Evolutionary conservation across 2,888 invertebrate genomes (phyloP).

Genomic region (Mellilla xanthometata): DNA sequence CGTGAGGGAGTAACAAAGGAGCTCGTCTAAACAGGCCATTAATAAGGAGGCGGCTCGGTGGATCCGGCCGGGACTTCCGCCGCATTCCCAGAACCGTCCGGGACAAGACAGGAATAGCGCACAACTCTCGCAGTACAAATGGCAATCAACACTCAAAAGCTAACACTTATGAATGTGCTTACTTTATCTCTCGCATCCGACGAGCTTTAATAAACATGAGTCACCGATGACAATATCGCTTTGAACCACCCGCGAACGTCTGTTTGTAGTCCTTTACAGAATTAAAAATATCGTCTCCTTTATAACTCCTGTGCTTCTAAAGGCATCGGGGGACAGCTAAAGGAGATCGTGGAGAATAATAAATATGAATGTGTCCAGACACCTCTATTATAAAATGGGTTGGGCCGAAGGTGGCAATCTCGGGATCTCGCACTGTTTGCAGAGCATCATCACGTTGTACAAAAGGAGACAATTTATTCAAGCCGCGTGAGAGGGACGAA

Average conservation of each 20-base stretch:
- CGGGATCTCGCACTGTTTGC: constrained; percentile 44
- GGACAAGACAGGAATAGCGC: constrained; percentile 77
- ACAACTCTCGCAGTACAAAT: constrained; percentile 52
- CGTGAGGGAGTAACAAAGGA: constrained; percentile 78
- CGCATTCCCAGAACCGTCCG: constrained; percentile 72
- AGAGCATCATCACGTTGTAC: constrained; percentile 58
- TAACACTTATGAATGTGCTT: constrained; percentile 28
- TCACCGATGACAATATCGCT: constrained; percentile 26
- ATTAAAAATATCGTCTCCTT: constrained; percentile 26
- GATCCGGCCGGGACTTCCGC: constrained; percentile 73
- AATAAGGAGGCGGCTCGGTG: constrained; percentile 76
- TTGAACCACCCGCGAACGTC: constrained; percentile 27
- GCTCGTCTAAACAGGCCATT: constrained; percentile 79
- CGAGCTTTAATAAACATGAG: constrained; percentile 28
- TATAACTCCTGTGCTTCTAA: constrained; percentile 35
- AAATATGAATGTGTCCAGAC: constrained; percentile 45
- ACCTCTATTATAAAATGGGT: constrained; percentile 52
- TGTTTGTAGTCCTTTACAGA: constrained; percentile 17
- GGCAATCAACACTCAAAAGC: constrained; percentile 47
- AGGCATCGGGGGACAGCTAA: constrained; percentile 37
- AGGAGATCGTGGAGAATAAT: constrained; percentile 47
- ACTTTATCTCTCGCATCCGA: constrained; percentile 23
- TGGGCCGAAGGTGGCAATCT: constrained; percentile 59
- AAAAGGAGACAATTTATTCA: constrained; percentile 54
- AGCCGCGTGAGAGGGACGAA: constrained; percentile 45